A percentile compares a stretch with the other conserved stretches of the same genome.
phyloP scores from a whole-genome alignment of 2,888 invertebrate genomes.

The Nephrotoma guestfalica region DNA sequence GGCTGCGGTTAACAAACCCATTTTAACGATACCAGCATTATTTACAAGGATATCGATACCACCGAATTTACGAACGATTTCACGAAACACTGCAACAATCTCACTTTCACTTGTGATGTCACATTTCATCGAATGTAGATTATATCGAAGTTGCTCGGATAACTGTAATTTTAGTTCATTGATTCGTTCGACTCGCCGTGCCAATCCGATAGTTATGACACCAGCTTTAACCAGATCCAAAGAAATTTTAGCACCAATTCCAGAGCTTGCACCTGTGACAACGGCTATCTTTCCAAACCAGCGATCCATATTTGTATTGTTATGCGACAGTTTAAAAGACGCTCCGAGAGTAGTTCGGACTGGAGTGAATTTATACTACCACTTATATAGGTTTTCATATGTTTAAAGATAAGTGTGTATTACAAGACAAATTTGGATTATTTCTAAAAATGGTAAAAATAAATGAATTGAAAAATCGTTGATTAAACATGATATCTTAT shows the following conservation, averaged over 20 bases:
- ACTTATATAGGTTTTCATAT: neutral
- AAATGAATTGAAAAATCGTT: neutral
- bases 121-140: constrained; percentile 32
- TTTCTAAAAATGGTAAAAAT: neutral
- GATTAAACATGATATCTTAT: neutral
- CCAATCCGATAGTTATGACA: constrained; percentile 38
- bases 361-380: neutral
- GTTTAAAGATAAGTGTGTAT: no score
- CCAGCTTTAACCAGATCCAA: constrained; percentile 33
- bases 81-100: constrained; percentile 37
- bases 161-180: constrained; percentile 16
- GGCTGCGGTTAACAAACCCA: constrained; percentile 13
- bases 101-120: constrained; percentile 39
- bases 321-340: no score
- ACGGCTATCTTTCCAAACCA: constrained; percentile 34
- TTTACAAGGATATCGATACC: constrained; percentile 41
- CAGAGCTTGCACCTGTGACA: constrained; percentile 40
- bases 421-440: neutral
- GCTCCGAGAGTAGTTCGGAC: neutral
- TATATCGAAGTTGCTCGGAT: constrained; percentile 3
- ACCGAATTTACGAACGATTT: constrained; percentile 35
- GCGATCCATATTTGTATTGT: constrained; percentile 18
- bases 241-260: constrained; percentile 38
- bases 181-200: constrained; percentile 32
- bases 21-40: constrained; percentile 35